Conservation (phyloP, 2,888 invertebrate genomes). For the Erpobdella octoculata region DNA sequence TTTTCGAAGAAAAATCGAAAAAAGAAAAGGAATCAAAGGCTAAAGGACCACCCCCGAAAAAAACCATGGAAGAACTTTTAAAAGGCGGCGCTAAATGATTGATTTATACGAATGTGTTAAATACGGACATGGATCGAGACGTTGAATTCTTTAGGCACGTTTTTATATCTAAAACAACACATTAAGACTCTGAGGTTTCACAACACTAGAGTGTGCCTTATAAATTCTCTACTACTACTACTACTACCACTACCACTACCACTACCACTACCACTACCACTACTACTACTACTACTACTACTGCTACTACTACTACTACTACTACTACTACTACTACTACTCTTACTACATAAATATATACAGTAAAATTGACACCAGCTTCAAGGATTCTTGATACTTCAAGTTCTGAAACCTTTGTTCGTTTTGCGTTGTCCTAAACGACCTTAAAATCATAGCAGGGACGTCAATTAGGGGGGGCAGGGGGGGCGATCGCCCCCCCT, state of each 20-base stretch:
- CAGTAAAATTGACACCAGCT: not conserved
- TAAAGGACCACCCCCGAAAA: slow-evolving; percentile 45
- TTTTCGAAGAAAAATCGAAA: slow-evolving; percentile 46
- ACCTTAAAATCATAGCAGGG: too few species aligned
- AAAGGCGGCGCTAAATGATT: slow-evolving; percentile 29
- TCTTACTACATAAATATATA: not conserved
- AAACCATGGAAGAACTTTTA: slow-evolving; percentile 43
- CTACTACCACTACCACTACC: not conserved
- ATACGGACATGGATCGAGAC: too few species aligned
- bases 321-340: slow-evolving; percentile 15
- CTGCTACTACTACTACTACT: not conserved
- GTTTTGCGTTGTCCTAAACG: too few species aligned
- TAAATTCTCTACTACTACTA: too few species aligned
- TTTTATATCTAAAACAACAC: too few species aligned
- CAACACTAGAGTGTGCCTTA: too few species aligned
- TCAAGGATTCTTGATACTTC: not conserved
- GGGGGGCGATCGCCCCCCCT: too few species aligned
- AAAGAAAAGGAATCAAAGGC: slow-evolving; percentile 44
- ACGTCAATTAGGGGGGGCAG: too few species aligned
- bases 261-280: slow-evolving; percentile 8
- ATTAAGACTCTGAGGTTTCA: not conserved
- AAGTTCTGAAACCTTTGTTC: not conserved
- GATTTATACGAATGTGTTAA: too few species aligned
- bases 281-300: not conserved
- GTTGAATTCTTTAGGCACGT: too few species aligned